phyloP scores from a whole-genome alignment of 2,888 invertebrate genomes.

The Cerceris ruficornis region DNA sequence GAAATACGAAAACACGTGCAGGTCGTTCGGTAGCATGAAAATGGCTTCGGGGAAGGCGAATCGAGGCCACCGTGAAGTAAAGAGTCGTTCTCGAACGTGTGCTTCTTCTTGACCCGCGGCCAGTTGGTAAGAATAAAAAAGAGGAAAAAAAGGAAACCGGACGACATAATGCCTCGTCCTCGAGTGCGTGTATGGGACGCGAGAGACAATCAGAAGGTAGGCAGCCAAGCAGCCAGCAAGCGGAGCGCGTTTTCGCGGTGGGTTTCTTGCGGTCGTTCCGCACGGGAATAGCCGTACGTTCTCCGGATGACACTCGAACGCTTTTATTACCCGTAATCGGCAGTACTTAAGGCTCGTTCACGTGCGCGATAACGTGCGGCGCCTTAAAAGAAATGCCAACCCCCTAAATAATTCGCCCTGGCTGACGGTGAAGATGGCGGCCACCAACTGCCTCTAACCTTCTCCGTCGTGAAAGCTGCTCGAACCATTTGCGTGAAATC shows the following conservation, averaged over 20 bases:
- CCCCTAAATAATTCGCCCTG: slow-evolving; percentile 27
- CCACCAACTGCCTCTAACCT: not conserved
- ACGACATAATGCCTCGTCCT: slow-evolving; percentile 40
- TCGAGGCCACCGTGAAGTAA: slow-evolving; percentile 58
- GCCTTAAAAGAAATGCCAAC: slow-evolving; percentile 77
- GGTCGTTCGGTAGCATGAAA: slow-evolving; percentile 69
- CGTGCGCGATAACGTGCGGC: slow-evolving; percentile 76
- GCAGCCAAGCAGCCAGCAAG: slow-evolving; percentile 1
- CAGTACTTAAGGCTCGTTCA: slow-evolving; percentile 71
- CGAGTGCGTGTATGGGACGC: slow-evolving; percentile 38
- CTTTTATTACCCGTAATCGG: slow-evolving; percentile 79
- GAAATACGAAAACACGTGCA: slow-evolving; percentile 52
- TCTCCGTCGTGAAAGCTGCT: not conserved
- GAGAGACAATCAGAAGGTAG: slow-evolving; percentile 66
- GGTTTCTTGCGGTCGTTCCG: slow-evolving; percentile 62
- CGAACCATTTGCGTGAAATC: no score
- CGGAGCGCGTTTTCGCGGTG: slow-evolving; percentile 37
- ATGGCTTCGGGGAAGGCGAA: slow-evolving; percentile 72
- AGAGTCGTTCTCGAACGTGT: slow-evolving; percentile 20
- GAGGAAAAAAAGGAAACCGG: slow-evolving; percentile 55
- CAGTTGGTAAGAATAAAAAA: slow-evolving; percentile 25
- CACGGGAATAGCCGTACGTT: slow-evolving; percentile 72
- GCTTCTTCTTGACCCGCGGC: slow-evolving; percentile 28
- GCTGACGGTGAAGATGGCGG: slow-evolving; percentile 21
- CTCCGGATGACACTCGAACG: slow-evolving; percentile 76